Percentiles rank a stretch among this genome's conserved stretches.
Conservation (phyloP, 2,888 invertebrate genomes). For the Laothoe populi region DNA sequence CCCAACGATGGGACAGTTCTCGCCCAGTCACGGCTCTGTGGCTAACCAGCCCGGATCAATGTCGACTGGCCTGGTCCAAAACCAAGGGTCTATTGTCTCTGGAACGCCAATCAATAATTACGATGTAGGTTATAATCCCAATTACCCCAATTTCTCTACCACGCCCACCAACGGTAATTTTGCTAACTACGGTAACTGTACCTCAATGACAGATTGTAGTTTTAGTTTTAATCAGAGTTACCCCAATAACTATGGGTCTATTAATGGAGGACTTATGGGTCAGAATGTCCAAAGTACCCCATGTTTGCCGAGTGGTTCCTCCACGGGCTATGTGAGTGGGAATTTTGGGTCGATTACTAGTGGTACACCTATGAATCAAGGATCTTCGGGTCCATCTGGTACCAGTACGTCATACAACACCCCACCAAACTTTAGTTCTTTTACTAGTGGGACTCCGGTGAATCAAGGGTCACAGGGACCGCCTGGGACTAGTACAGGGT, state of each 20-base stretch:
- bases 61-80: constrained; percentile 43
- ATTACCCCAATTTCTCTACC: not conserved
- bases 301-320: constrained; percentile 10
- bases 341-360: constrained; percentile 37
- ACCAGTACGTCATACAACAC: not conserved
- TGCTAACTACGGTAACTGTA: constrained; percentile 8
- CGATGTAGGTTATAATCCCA: constrained; percentile 1
- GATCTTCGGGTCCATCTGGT: not conserved
- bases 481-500: not conserved
- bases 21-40: constrained; percentile 44
- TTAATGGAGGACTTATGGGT: constrained; percentile 20
- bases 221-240: constrained; percentile 23
- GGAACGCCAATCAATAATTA: constrained; percentile 44
- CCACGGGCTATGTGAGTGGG: constrained; percentile 23
- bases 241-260: constrained; percentile 21
- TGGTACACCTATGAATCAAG: constrained; percentile 33
- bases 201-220: constrained; percentile 3
- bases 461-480: constrained; percentile 1
- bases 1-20: constrained; percentile 40
- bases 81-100: constrained; percentile 46
- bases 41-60: constrained; percentile 43
- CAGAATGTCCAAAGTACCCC: constrained; percentile 17
- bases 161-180: constrained; percentile 5
- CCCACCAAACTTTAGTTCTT: constrained; percentile 20
- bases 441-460: constrained; percentile 30